phyloP scores from a whole-genome alignment of 2,113 vertebrate genomes.

The Grammomys dolichurus region DNA sequence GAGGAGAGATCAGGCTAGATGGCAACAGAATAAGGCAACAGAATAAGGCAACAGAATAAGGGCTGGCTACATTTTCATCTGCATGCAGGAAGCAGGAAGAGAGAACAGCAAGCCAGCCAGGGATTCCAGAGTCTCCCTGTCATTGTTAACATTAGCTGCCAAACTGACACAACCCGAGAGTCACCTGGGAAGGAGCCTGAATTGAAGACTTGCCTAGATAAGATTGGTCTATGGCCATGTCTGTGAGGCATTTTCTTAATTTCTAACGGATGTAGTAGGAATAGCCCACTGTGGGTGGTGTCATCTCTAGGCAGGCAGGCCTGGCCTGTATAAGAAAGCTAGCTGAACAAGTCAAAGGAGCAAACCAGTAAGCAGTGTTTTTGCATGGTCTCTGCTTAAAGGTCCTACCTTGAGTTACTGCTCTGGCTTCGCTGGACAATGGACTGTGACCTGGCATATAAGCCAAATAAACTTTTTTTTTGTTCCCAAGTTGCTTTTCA shows the following conservation, averaged over 20 bases:
- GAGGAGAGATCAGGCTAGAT: background rate
- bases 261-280: background rate
- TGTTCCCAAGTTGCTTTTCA: background rate
- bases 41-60: background rate
- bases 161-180: background rate
- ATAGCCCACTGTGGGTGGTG: background rate
- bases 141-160: background rate
- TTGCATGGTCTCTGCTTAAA: background rate
- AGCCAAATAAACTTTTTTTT: background rate
- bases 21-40: background rate
- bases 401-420: background rate
- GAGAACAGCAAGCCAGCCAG: background rate
- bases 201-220: background rate
- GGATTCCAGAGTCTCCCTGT: background rate
- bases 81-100: background rate
- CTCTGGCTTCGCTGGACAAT: background rate
- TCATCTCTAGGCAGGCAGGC: background rate
- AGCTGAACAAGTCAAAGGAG: background rate
- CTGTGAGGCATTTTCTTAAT: background rate
- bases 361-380: background rate
- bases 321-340: background rate
- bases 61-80: background rate
- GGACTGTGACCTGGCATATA: background rate
- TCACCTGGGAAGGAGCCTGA: background rate
- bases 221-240: background rate